Conservation (phyloP, 2,113 vertebrate genomes). For the Lutjanus erythropterus region DNA sequence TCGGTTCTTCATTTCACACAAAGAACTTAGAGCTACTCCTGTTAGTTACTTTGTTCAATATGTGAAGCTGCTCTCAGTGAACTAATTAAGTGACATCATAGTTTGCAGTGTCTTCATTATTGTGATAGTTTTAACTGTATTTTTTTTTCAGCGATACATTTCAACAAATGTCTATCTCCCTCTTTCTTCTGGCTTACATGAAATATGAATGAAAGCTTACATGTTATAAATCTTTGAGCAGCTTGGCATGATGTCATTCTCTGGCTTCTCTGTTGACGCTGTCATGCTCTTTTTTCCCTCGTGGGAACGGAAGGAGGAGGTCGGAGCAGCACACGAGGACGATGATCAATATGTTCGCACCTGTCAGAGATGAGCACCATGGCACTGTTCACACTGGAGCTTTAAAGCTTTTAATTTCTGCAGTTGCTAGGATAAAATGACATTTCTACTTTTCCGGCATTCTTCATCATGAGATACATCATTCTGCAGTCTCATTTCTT, state of each 20-base stretch:
- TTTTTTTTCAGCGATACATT: too few species aligned
- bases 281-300: slow-evolving; percentile 47
- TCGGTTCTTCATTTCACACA: too few species aligned
- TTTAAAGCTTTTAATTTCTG: neutral
- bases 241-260: slow-evolving; percentile 31
- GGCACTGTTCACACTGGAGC: neutral
- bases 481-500: neutral
- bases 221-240: slow-evolving; percentile 29
- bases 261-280: slow-evolving; percentile 40
- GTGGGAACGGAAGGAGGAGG: slow-evolving; percentile 35
- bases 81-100: too few species aligned
- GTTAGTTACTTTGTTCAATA: too few species aligned
- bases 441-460: neutral
- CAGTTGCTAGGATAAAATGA: neutral
- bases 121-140: too few species aligned
- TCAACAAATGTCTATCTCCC: neutral
- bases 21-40: too few species aligned
- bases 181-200: neutral
- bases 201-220: neutral
- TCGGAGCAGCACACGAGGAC: slow-evolving; percentile 16
- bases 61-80: too few species aligned
- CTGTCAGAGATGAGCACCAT: neutral
- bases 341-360: slow-evolving; percentile 48
- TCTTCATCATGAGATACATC: neutral
- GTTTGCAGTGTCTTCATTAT: too few species aligned